Base-by-base conservation (phyloP, 2,888 invertebrate genomes). In the Epinotia bilunana region DNA sequence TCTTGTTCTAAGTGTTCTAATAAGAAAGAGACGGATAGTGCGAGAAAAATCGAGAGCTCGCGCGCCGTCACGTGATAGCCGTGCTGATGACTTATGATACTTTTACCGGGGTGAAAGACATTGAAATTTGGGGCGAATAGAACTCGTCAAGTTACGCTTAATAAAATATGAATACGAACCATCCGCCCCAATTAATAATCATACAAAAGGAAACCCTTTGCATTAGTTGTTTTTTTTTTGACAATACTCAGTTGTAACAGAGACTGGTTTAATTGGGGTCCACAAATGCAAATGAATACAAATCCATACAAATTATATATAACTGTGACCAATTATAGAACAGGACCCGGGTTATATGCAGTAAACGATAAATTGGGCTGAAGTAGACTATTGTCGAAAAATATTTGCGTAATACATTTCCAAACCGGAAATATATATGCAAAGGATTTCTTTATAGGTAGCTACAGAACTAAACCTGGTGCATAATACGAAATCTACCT, bases 401-500 rank as follows among this genome's bases (percentile, higher is more conserved):
- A 46, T 11, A 46, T 11, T 9, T 11, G 1, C 46, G 16, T 13
- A 49, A 49, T 11, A 13, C 12, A 49, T 49, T 49, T 49, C 12
- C 13, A 13, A 53, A 53, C 28, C 7, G 49, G 49, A 12, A 46
- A 53, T 49, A 28, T 28, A 53, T 49, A 28, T 28, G 28, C n/a
- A 49, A 49, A 46, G 16, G 63, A 49, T 63, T 46, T 20, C 16
- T 28, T 65, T 7, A 18, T 67, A 46, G 46, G 13, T 65, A 60
- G 58, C 2, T 23, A 20, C 13, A 72, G 53, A 20, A 65, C 43
- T 23, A 58, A 60, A 28, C 9, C 64, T 65, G 72, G 68, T 68
- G 58, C 46, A 65, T 61, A 49, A 18, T 20, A 60, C 74, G 58
- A 43, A 49, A 57, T 74, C 62, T 33, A 7, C 33, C 33, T 33